Evolutionary conservation across 2,113 vertebrate genomes (phyloP), one percentile per base, ranked within the genome.

Genomic region (Catharus bicknelli): DNA sequence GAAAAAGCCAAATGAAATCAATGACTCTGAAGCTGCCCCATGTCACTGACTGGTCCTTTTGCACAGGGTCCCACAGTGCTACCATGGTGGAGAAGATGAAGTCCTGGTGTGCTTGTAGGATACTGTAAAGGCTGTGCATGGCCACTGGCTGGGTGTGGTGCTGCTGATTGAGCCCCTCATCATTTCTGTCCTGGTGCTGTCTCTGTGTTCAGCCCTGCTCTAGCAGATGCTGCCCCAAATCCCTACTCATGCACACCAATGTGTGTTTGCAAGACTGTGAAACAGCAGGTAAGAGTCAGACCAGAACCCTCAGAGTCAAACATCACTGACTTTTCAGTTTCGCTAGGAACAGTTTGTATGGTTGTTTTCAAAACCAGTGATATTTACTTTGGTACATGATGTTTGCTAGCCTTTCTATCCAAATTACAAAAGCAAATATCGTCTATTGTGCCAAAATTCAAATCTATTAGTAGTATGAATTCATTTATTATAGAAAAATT

Each of bases 221-320:
- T 23, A 59, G 54, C 14, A 42, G 25, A 32, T 43, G 42, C 45
- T 74, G 34, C 21, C 59, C 18, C 34, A 20, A 40, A 57, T 16
- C 25, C 50, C 54, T 13, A 6, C 0, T 0, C 5, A 5, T 2
- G 11, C 17, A 47, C 36, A 59, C 3, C 11, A 18, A 1, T 2
- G 2, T 30, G 2, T 5, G 1, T 8, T 61, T 61, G 18, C 17
- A 68, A 45, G 25, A 18, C 13, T 50, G 8, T 32, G 29, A 54
- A 79, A 67, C 34, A 86, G 19, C 19, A 27, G 13, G 42, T 30
- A 67, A 36, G 32, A 21, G 20, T 54, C 15, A 79, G 48, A 54
- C 8, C 27, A 57, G 47, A 70, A 86, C 19, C 14, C 27, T 57
- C 27, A 47, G 53, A 29, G 38, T 58, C 15, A 86, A 79, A 66